phyloP scores from a whole-genome alignment of 2,797 vertebrate genomes.

The Megalops cyprinoides region DNA sequence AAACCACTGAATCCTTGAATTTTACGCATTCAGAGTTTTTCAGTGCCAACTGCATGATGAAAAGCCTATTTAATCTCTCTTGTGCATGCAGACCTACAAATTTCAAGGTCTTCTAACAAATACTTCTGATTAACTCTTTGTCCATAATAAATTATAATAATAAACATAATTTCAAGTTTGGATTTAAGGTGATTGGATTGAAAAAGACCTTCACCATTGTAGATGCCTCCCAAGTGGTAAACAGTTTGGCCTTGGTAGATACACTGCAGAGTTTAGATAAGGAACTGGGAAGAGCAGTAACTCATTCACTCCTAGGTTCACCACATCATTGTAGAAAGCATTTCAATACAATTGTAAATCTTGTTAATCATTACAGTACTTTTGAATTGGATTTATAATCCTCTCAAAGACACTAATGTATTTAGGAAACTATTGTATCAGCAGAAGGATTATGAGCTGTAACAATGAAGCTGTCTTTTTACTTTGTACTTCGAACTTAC shows the following conservation, averaged over 20 bases:
- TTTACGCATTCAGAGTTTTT: background rate
- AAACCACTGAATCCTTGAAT: background rate
- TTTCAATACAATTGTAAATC: background rate
- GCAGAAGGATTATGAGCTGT: background rate
- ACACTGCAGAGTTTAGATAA: no score
- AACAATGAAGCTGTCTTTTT: background rate
- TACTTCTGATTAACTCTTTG: background rate
- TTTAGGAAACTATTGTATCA: conserved; percentile 9
- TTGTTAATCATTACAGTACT: conserved; percentile 24
- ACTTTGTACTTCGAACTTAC: background rate
- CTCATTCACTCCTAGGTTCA: no score
- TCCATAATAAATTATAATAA: no score
- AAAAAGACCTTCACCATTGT: background rate
- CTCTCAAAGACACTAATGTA: background rate
- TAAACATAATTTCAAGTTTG: background rate
- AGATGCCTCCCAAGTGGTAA: background rate
- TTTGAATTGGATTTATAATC: background rate
- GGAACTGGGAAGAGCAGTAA: no score
- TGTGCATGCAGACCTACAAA: background rate
- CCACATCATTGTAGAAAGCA: no score
- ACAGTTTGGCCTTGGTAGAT: no score
- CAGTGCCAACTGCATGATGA: no score
- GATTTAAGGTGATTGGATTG: background rate
- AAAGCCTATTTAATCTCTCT: background rate
- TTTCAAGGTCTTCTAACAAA: background rate